Conservation (phyloP, 2,797 vertebrate genomes). For the Leuciscus waleckii region DNA sequence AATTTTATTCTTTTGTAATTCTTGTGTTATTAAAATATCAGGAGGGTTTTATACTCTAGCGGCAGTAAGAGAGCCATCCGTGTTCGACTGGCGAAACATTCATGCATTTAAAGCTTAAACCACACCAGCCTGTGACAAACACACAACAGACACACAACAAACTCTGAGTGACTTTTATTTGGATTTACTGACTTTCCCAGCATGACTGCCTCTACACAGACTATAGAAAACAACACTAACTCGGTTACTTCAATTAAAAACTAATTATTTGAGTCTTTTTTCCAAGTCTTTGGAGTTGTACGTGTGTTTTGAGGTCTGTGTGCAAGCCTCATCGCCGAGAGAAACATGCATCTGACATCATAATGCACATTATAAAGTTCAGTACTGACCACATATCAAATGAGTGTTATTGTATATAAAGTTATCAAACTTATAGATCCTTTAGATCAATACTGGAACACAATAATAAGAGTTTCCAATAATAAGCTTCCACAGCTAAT, state of each 20-base stretch:
- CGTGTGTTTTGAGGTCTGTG: conserved; percentile 85
- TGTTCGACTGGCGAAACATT: not conserved
- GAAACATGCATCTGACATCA: conserved; percentile 91
- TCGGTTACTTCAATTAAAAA: conserved; percentile 74
- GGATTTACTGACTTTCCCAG: conserved; percentile 93
- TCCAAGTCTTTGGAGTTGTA: conserved; percentile 61
- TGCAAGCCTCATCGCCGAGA: conserved; percentile 92
- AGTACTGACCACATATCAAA: conserved; percentile 97
- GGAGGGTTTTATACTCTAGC: too few species aligned
- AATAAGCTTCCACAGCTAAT: conserved; percentile 88
- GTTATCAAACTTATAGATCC: conserved; percentile 87
- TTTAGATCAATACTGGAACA: conserved; percentile 96
- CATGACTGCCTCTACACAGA: conserved; percentile 92
- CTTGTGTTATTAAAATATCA: not conserved
- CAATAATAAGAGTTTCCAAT: conserved; percentile 71
- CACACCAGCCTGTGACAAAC: not conserved
- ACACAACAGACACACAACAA: conserved; percentile 49
- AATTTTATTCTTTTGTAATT: not conserved
- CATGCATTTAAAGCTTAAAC: too few species aligned
- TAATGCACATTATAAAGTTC: conserved; percentile 96
- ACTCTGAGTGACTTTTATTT: conserved; percentile 71
- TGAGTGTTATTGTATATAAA: conserved; percentile 91
- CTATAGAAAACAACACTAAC: conserved; percentile 78
- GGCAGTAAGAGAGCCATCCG: not conserved
- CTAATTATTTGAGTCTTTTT: conserved; percentile 43